phyloP scores from a whole-genome alignment of 1,140 invertebrate species.

The Heliconius congener region DNA sequence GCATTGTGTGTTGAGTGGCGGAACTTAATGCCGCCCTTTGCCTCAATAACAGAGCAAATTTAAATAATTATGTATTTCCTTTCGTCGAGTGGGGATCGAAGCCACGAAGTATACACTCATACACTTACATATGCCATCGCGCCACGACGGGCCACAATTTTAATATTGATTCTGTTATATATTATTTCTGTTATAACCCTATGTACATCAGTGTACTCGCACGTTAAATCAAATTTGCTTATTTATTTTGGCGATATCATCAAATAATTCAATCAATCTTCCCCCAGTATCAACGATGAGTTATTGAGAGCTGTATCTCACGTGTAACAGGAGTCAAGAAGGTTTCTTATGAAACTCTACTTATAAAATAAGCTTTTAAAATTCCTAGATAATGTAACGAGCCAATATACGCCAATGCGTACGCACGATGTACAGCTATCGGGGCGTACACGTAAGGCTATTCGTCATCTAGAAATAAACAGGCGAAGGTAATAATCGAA shows the following conservation, averaged over 20 bases:
- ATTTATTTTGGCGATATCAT: slow-evolving; percentile 10
- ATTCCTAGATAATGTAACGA: slow-evolving; percentile 78
- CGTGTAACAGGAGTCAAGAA: slow-evolving; percentile 43
- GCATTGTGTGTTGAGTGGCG: too few relatives aligned
- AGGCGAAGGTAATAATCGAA: slow-evolving; percentile 78
- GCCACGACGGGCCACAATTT: too few relatives aligned
- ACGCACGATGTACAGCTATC: slow-evolving; percentile 58
- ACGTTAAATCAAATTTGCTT: background rate
- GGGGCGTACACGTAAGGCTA: slow-evolving; percentile 59
- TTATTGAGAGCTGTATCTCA: slow-evolving; percentile 37
- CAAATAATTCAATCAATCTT: slow-evolving; percentile 23
- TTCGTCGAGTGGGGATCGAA: too few relatives aligned
- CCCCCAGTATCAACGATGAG: slow-evolving; percentile 29
- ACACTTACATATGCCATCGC: too few relatives aligned
- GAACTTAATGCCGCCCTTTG: too few relatives aligned
- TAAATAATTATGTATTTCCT: too few relatives aligned
- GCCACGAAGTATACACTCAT: too few relatives aligned
- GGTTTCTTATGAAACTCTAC: slow-evolving; percentile 38
- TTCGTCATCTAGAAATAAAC: slow-evolving; percentile 79
- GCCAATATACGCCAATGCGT: slow-evolving; percentile 53
- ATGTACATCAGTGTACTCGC: background rate
- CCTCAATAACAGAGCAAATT: too few relatives aligned
- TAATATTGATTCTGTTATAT: too few relatives aligned
- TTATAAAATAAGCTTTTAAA: slow-evolving; percentile 75
- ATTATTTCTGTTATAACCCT: background rate